These are phyloP conservation scores for Eristalis arbustorum DNA, from an alignment of 2,888 invertebrate species.

Conservation along the genomic window DNA sequence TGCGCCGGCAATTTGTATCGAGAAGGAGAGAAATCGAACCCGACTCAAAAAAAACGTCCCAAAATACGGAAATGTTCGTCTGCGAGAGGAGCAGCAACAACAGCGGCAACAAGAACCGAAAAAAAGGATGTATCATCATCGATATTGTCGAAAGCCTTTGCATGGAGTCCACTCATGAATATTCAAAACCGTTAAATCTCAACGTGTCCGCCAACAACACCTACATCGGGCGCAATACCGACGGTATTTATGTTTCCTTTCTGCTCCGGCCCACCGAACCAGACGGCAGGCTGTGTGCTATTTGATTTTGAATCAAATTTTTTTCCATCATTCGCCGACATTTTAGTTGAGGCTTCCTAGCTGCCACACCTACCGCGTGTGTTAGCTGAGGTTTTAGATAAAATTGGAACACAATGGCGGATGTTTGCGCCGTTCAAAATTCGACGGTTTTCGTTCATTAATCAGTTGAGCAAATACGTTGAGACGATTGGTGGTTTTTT, in stretches of 20 bases:
- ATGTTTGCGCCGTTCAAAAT: slow-evolving; percentile 21
- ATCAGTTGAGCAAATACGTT: slow-evolving; percentile 3
- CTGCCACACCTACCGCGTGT: slow-evolving; percentile 21
- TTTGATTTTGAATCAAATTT: slow-evolving; percentile 42
- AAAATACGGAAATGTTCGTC: neutral
- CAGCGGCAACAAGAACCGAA: neutral
- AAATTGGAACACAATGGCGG: slow-evolving; percentile 20
- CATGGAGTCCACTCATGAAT: slow-evolving; percentile 67
- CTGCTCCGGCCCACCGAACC: slow-evolving; percentile 14
- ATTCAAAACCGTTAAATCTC: slow-evolving; percentile 67
- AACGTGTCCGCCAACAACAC: slow-evolving; percentile 47
- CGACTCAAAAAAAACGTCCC: neutral
- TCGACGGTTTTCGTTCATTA: slow-evolving; percentile 16
- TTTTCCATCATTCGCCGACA: neutral
- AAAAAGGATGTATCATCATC: slow-evolving; percentile 40
- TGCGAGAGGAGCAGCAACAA: neutral
- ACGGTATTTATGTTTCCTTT: slow-evolving; percentile 60
- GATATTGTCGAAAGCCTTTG: slow-evolving; percentile 64
- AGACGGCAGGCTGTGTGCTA: slow-evolving; percentile 12
- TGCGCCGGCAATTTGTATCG: slow-evolving; percentile 59
- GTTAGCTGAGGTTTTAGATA: slow-evolving; percentile 38
- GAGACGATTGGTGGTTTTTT: neutral
- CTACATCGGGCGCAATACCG: slow-evolving; percentile 48
- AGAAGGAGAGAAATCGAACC: neutral
- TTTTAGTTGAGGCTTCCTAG: slow-evolving; percentile 13